phyloP scores from a whole-genome alignment of 2,888 invertebrate species.

The Lochmaea capreae region DNA sequence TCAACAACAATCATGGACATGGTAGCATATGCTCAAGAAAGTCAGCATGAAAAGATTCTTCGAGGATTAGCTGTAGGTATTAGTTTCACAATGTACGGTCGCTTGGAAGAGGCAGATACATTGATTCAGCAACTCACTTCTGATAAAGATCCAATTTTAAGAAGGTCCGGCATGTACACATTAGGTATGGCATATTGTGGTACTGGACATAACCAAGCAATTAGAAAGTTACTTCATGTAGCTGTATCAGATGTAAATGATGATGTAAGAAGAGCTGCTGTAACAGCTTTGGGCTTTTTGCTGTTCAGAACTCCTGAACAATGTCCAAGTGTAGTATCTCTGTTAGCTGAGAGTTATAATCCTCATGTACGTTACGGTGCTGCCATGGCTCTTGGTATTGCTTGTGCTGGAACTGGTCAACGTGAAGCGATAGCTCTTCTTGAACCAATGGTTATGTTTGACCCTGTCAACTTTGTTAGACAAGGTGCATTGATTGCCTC shows the following conservation, averaged over 20 bases:
- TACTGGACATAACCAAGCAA: slow-evolving; percentile 96
- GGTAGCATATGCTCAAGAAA: slow-evolving; percentile 94
- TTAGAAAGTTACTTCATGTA: slow-evolving; percentile 92
- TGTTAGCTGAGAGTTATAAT: slow-evolving; percentile 98
- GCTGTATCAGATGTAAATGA: slow-evolving; percentile 99
- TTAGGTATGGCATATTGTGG: slow-evolving; percentile 99
- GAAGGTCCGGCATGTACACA: slow-evolving; percentile 98
- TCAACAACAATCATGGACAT: slow-evolving; percentile 91
- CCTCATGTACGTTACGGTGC: slow-evolving; percentile 99
- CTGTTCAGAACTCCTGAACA: slow-evolving; percentile 97
- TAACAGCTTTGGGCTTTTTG: slow-evolving; percentile 97
- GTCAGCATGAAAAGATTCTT: slow-evolving; percentile 98
- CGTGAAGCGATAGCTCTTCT: slow-evolving; percentile 95
- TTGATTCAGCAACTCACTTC: slow-evolving; percentile 88
- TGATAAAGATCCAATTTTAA: slow-evolving; percentile 94
- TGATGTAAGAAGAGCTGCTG: slow-evolving; percentile 97
- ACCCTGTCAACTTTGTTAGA: slow-evolving; percentile 98
- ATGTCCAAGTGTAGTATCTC: slow-evolving; percentile 95
- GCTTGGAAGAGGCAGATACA: slow-evolving; percentile 95
- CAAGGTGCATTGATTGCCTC: slow-evolving; percentile 98
- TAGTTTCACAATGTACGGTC: slow-evolving; percentile 95
- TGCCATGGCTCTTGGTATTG: slow-evolving; percentile 98
- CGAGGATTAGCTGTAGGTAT: slow-evolving; percentile 97
- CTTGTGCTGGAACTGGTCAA: slow-evolving; percentile 98
- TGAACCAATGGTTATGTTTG: slow-evolving; percentile 97